Evolutionary conservation across 2,888 invertebrate species (phyloP).

Genomic region (Pachliopta kotzebuea): DNA sequence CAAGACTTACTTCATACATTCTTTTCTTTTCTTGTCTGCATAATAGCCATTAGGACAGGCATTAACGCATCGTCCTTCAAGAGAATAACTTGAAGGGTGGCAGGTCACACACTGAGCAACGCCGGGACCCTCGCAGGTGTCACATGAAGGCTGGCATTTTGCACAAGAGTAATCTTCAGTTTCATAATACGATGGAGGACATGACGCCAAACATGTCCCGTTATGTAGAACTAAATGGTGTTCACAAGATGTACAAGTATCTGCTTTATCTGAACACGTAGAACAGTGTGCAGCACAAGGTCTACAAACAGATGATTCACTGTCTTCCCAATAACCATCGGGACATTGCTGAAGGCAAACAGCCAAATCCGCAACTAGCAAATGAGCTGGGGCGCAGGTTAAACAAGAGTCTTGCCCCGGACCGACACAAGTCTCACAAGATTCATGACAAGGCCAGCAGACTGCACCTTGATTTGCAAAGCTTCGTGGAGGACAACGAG

Average conservation of each 20-base stretch:
- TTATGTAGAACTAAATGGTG: slow-evolving; percentile 92
- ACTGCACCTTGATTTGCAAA: slow-evolving; percentile 89
- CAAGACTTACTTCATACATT: slow-evolving; percentile 83
- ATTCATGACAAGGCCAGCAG: slow-evolving; percentile 93
- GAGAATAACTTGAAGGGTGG: slow-evolving; percentile 84
- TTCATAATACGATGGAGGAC: slow-evolving; percentile 90
- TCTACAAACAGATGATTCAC: slow-evolving; percentile 87
- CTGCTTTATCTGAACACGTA: slow-evolving; percentile 90
- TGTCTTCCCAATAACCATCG: slow-evolving; percentile 92
- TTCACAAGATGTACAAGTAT: slow-evolving; percentile 92
- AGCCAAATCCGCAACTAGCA: slow-evolving; percentile 90
- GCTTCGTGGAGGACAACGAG: slow-evolving; percentile 91
- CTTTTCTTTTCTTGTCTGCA: slow-evolving; percentile 88
- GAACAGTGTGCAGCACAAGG: slow-evolving; percentile 93
- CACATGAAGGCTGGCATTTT: slow-evolving; percentile 89
- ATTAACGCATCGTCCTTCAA: slow-evolving; percentile 86
- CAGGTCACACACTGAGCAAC: slow-evolving; percentile 91
- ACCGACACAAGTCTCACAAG: slow-evolving; percentile 93
- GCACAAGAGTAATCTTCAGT: slow-evolving; percentile 93
- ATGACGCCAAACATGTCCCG: slow-evolving; percentile 90
- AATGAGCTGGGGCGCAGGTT: slow-evolving; percentile 91
- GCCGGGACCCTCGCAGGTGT: slow-evolving; percentile 89
- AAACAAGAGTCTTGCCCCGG: slow-evolving; percentile 93
- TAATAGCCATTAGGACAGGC: slow-evolving; percentile 88
- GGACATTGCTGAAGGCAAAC: slow-evolving; percentile 94